phyloP scores from a whole-genome alignment of 1,140 invertebrate species.

The Lysiphlebus fabarum region DNA sequence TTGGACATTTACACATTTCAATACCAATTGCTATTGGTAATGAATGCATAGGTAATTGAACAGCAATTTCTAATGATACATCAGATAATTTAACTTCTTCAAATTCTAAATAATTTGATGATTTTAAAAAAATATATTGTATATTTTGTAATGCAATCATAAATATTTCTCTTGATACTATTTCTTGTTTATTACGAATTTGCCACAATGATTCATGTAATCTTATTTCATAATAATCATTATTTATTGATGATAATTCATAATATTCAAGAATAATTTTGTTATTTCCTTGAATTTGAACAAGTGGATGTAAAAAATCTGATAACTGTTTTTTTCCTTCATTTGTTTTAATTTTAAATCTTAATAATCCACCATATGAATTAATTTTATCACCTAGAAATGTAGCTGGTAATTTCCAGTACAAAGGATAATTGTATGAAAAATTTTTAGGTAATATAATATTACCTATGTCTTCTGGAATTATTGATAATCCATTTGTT shows the following conservation, averaged over 20 bases:
- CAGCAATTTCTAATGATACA: conserved; percentile 80
- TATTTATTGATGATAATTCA: conserved; percentile 44
- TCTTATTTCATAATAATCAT: conserved; percentile 62
- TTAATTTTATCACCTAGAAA: conserved; percentile 85
- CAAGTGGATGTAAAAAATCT: conserved; percentile 72
- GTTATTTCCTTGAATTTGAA: conserved; percentile 78
- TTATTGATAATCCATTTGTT: conserved; percentile 62
- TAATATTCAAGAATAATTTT: conserved; percentile 77
- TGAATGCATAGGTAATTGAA: conserved; percentile 60
- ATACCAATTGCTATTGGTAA: conserved; percentile 74
- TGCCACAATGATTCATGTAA: conserved; percentile 67
- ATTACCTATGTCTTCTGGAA: conserved; percentile 66
- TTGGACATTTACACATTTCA: conserved; percentile 84
- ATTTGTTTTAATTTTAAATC: conserved; percentile 73
- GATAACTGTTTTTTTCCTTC: conserved; percentile 60
- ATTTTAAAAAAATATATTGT: conserved; percentile 74
- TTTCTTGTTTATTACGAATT: conserved; percentile 60
- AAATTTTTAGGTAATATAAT: conserved; percentile 65
- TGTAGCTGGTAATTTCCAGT: conserved; percentile 78
- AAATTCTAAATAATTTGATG: conserved; percentile 68
- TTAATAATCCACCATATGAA: conserved; percentile 89
- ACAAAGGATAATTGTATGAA: conserved; percentile 73
- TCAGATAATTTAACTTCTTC: conserved; percentile 67
- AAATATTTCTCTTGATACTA: conserved; percentile 70
- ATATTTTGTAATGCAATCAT: conserved; percentile 89